Evolutionary conservation across 2,888 invertebrate genomes (phyloP).

Genomic region (Patella ulyssiponensis): DNA sequence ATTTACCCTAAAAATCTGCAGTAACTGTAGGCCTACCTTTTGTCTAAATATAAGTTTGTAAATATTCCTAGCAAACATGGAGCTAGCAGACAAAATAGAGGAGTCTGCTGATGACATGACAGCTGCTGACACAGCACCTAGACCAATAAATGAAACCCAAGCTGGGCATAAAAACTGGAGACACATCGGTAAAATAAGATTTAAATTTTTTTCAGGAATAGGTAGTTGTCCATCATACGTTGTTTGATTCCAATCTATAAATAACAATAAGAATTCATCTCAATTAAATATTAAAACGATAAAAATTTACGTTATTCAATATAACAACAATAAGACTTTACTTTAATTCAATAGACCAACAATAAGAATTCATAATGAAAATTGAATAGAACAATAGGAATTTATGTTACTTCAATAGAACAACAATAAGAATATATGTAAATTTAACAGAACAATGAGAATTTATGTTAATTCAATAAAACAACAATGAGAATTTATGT

Average conservation of each 20-base stretch:
- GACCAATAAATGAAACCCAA: slow-evolving; percentile 96
- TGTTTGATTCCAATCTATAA: slow-evolving; percentile 94
- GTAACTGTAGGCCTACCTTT: slow-evolving; percentile 76
- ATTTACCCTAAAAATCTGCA: background rate
- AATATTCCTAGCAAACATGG: slow-evolving; percentile 99
- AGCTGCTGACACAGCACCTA: slow-evolving; percentile 98
- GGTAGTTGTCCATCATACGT: slow-evolving; percentile 77
- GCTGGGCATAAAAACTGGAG: slow-evolving; percentile 96
- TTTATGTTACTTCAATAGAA: too few species aligned
- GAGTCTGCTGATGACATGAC: slow-evolving; percentile 99
- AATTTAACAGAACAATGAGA: too few species aligned
- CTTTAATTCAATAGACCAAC: too few species aligned
- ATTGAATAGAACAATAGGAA: too few species aligned
- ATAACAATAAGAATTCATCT: too few species aligned
- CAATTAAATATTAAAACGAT: too few species aligned
- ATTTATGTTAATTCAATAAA: too few species aligned
- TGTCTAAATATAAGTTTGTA: slow-evolving; percentile 97
- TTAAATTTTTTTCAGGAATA: slow-evolving; percentile 78
- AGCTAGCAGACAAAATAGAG: slow-evolving; percentile 96
- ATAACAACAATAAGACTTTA: too few species aligned
- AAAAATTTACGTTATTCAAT: too few species aligned
- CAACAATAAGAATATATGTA: too few species aligned
- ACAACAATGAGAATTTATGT: too few species aligned
- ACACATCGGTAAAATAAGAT: slow-evolving; percentile 97
- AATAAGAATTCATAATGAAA: too few species aligned